Evolutionary conservation across 2,888 invertebrate species (phyloP).

Genomic region (Troides helena): DNA sequence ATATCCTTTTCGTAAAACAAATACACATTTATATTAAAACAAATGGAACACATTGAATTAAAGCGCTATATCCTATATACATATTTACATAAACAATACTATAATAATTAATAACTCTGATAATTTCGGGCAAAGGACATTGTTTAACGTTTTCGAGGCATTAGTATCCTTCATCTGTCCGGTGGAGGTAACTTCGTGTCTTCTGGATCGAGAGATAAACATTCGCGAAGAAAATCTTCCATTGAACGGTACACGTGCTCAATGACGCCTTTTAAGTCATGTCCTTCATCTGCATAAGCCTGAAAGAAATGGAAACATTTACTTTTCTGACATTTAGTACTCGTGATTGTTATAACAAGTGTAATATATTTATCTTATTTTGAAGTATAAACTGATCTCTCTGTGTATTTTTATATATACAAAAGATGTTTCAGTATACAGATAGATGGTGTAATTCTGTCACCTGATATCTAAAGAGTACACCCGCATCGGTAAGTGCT

Average conservation of each 20-base stretch:
- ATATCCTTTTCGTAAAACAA: slow-evolving; percentile 35
- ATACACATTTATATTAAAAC: slow-evolving; percentile 49
- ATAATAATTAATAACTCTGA: slow-evolving; percentile 57
- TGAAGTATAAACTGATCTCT: background rate
- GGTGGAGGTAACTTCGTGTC: slow-evolving; percentile 83
- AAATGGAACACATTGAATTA: slow-evolving; percentile 73
- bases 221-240: slow-evolving; percentile 95
- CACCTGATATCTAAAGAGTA: slow-evolving; percentile 96
- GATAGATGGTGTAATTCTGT: slow-evolving; percentile 23
- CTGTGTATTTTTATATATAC: too few relatives aligned
- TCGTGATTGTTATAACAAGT: background rate
- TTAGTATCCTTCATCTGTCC: slow-evolving; percentile 67
- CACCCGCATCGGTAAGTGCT: slow-evolving; percentile 91
- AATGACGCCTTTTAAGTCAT: slow-evolving; percentile 90
- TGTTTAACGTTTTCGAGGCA: slow-evolving; percentile 10
- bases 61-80: slow-evolving; percentile 74
- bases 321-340: background rate
- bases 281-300: slow-evolving; percentile 96
- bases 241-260: slow-evolving; percentile 95
- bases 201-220: slow-evolving; percentile 92
- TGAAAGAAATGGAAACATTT: slow-evolving; percentile 64
- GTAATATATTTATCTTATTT: background rate
- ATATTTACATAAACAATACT: slow-evolving; percentile 69
- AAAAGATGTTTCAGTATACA: background rate
- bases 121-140: slow-evolving; percentile 22